Conservation (phyloP, 2,797 vertebrate genomes). For the Halcyon smyrnensis region DNA sequence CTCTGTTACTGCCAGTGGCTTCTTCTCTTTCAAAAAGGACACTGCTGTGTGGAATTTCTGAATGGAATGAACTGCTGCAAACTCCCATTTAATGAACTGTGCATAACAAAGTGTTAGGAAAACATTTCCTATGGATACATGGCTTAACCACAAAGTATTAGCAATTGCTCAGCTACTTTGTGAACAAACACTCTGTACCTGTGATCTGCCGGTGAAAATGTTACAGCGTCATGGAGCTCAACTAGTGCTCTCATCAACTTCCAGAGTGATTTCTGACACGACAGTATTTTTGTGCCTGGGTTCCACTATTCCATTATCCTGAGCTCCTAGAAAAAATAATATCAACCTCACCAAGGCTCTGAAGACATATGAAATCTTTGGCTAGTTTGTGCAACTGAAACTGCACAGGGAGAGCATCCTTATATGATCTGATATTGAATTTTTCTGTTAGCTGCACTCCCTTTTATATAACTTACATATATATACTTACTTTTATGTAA, state of each 20-base stretch:
- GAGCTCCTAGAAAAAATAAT: background rate
- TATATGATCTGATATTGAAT: background rate
- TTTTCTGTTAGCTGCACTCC: background rate
- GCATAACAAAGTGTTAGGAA: background rate
- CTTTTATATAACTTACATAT: background rate
- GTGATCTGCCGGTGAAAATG: background rate
- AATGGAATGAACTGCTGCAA: background rate
- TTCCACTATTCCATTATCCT: background rate
- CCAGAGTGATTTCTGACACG: background rate
- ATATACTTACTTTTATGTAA: background rate
- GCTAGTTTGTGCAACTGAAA: background rate
- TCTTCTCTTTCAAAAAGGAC: background rate
- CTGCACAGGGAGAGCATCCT: background rate
- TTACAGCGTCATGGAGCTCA: background rate
- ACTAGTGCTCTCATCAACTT: background rate
- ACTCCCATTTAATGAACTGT: background rate
- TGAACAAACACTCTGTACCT: background rate
- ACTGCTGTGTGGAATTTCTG: background rate
- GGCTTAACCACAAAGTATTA: background rate
- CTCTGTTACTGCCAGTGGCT: background rate
- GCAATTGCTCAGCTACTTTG: background rate
- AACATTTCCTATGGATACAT: background rate
- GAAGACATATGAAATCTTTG: background rate
- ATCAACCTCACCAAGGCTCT: background rate
- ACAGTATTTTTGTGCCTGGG: background rate